Percentiles rank a stretch among this genome's conserved stretches.
Evolutionary conservation across 92 coral and sea anemone genomes (phyloP).

Genomic region (Epizoanthus stellaris): DNA sequence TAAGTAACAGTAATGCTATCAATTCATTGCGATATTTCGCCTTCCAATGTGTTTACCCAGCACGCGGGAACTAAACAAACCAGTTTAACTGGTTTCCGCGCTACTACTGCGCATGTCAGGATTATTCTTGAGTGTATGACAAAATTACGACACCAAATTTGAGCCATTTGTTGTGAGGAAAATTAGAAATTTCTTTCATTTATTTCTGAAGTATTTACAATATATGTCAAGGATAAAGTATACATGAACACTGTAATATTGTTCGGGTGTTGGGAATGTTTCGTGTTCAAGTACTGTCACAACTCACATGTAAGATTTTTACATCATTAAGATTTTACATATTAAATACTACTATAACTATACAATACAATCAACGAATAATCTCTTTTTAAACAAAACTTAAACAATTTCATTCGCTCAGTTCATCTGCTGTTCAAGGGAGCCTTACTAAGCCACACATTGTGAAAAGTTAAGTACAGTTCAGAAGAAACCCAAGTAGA

Average conservation of each 20-base stretch:
- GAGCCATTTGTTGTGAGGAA: not conserved
- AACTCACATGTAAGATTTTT: not conserved
- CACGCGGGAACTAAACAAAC: not conserved
- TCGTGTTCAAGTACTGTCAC: not conserved
- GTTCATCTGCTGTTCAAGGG: too few species aligned
- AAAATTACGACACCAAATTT: not conserved
- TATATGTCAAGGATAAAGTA: not conserved
- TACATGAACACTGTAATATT: not conserved
- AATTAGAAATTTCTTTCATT: conserved; percentile 10
- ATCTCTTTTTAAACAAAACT: too few species aligned
- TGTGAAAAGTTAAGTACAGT: too few species aligned
- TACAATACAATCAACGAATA: not conserved
- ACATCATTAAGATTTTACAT: conserved; percentile 6
- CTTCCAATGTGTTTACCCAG: not conserved
- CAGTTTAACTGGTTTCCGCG: not conserved
- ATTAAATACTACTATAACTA: conserved; percentile 10
- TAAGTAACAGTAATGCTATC: not conserved
- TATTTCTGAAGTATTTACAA: conserved; percentile 31
- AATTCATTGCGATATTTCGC: not conserved
- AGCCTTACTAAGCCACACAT: too few species aligned
- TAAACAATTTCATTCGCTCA: too few species aligned
- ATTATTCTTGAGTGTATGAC: not conserved
- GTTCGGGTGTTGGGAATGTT: not conserved
- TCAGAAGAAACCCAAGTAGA: too few species aligned
- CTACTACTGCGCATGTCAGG: not conserved